Percentiles rank a stretch among this genome's conserved stretches.
Evolutionary conservation across 1,140 invertebrate species (phyloP).

Genomic region (Adelges cooleyi): DNA sequence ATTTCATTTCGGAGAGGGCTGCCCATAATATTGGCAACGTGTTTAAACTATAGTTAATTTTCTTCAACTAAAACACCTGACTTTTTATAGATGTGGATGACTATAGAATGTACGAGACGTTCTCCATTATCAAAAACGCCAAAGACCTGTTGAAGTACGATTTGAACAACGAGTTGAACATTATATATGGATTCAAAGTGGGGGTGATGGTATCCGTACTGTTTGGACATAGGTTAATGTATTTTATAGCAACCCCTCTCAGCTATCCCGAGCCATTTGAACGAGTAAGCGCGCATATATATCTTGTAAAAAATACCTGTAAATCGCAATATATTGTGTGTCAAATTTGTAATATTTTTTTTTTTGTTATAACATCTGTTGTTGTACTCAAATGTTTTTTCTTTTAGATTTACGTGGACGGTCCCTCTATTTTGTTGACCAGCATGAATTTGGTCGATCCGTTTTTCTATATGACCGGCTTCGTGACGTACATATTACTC

Average conservation of each 20-base stretch:
- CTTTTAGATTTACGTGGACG: neutral
- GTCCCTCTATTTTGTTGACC: neutral
- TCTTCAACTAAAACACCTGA: neutral
- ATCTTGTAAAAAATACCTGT: too few relatives aligned
- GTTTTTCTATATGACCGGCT: constrained; percentile 7
- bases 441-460: constrained; percentile 19
- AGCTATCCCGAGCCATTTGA: neutral
- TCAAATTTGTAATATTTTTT: too few relatives aligned
- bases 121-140: neutral
- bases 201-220: neutral
- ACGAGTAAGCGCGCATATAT: neutral
- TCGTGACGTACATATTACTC: neutral
- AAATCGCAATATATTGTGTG: too few relatives aligned
- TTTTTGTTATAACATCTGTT: too few relatives aligned
- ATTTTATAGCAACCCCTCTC: neutral
- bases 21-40: neutral
- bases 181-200: constrained; percentile 2
- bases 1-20: neutral
- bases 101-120: too few relatives aligned
- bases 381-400: neutral
- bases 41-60: neutral
- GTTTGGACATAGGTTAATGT: neutral
- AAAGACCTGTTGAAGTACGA: neutral
- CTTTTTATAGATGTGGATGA: neutral
- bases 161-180: neutral